Conservation (phyloP, 2,888 invertebrate species). For the Myathropa florea region DNA sequence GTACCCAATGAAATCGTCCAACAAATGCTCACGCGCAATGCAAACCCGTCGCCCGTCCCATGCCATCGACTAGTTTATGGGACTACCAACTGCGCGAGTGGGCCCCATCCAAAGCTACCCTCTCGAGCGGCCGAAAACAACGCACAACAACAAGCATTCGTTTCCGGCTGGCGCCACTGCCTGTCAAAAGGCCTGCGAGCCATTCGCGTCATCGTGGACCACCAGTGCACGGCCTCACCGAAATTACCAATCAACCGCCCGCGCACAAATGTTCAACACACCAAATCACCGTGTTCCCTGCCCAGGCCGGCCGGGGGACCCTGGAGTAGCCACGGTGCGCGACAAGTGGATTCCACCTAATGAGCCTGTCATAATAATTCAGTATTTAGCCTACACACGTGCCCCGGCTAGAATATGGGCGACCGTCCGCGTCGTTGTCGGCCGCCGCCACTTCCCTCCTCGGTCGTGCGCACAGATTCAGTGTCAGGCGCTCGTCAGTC, state of each 20-base stretch:
- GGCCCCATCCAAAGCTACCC: constrained; percentile 30
- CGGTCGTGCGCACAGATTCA: constrained; percentile 26
- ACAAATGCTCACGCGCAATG: constrained; percentile 20
- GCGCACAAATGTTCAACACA: constrained; percentile 47
- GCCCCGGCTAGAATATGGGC: not conserved
- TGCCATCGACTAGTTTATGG: constrained; percentile 18
- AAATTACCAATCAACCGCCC: constrained; percentile 70
- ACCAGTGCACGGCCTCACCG: constrained; percentile 56
- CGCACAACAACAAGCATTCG: not conserved
- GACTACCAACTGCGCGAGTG: constrained; percentile 37
- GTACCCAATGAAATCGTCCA: constrained; percentile 23
- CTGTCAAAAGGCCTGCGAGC: constrained; percentile 59
- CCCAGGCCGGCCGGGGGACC: constrained; percentile 11
- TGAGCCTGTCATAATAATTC: constrained; percentile 71
- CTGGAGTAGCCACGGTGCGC: constrained; percentile 53
- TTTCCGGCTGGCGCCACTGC: constrained; percentile 58
- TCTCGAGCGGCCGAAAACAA: constrained; percentile 1
- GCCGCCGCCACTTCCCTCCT: not conserved
- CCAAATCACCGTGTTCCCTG: constrained; percentile 21
- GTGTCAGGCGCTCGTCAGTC: constrained; percentile 69
- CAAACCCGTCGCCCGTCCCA: not conserved
- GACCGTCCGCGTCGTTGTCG: not conserved
- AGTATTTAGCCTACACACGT: constrained; percentile 68
- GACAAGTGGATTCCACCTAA: constrained; percentile 71
- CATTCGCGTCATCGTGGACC: constrained; percentile 51